These are phyloP conservation scores for Leptatherina wallacei DNA, from an alignment of 2,797 vertebrate species.

Conservation along the genomic window DNA sequence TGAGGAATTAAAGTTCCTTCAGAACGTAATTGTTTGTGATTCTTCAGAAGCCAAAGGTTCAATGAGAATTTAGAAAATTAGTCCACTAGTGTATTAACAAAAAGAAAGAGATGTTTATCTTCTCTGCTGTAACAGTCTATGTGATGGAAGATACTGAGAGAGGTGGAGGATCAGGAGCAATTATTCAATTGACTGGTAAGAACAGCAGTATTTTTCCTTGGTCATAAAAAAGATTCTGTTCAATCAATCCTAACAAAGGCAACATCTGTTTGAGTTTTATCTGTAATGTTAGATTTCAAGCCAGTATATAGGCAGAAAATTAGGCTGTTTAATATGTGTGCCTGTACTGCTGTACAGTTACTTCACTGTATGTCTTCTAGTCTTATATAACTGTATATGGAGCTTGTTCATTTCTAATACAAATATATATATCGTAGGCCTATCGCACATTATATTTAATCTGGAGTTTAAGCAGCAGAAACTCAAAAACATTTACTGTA, in stretches of 20 bases:
- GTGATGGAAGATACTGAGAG: background rate
- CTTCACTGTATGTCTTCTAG: background rate
- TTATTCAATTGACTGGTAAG: background rate
- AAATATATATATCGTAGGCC: background rate
- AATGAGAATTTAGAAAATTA: background rate
- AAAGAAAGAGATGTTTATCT: background rate
- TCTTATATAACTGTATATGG: background rate
- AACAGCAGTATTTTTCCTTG: background rate
- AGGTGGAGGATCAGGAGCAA: background rate
- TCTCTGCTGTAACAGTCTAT: too few relatives aligned
- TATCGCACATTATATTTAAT: background rate
- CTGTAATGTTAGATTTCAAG: background rate
- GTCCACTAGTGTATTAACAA: background rate
- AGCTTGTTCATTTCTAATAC: background rate
- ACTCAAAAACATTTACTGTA: background rate
- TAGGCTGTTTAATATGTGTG: background rate
- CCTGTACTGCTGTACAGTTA: background rate
- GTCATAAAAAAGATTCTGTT: background rate
- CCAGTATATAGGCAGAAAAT: background rate
- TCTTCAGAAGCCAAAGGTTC: background rate
- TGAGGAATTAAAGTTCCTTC: background rate
- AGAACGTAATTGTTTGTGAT: background rate
- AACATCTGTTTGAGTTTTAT: background rate
- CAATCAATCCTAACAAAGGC: background rate
- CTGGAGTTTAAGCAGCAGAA: background rate